Base-by-base conservation (phyloP, 2,797 vertebrate genomes). In the Chelon auratus region DNA sequence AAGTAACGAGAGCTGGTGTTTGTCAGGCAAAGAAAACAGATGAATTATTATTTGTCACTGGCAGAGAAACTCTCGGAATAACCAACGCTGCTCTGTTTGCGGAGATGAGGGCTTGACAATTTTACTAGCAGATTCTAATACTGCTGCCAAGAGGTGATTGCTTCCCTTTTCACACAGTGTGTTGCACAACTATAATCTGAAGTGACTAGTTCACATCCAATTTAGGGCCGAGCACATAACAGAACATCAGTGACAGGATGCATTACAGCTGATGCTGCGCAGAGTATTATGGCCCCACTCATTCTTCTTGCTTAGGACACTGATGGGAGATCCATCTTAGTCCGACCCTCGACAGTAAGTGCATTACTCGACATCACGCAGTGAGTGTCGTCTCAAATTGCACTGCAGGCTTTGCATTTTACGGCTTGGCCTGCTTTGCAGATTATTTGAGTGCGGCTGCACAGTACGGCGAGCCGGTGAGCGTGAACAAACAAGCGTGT, bases 61-160 rank as follows among this genome's bases (percentile, higher is more conserved):
- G 24, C 55, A 68, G 74, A 67, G 74, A 78, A 74, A 66, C 53
- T 71, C 70, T 69, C 11, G 18, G 61, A 48, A 74, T 48, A 85
- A 59, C 48, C 39, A 40, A 22, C 42, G 1, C 4, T 12, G 17
- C 67, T 78, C 72, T 42, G 64, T 88, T 82, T 71, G 58, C 45
- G 13, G 61, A 78, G 79, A 80, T 54, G 78, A 77, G 66, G 36
- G 59, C 56, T 83, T 81, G 80, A 86, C 84, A 87, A 82, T 81
- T 88, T 85, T 71, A 89, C 75, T 85, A 85, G 79, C 65, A 67
- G 67, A 84, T 77, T 89, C 86, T 84, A 82, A 90, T 83, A 50
- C 64, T 12, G 64, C 82, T 87, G 87, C 84, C 87, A 78, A 70
- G 74, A 67, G 75, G 76, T 62, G 84, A 82, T 77, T 69, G 66